A percentile compares a stretch with the other conserved stretches of the same genome.
phyloP scores from a whole-genome alignment of 2,888 invertebrate species.

The Trachelus stipa region DNA sequence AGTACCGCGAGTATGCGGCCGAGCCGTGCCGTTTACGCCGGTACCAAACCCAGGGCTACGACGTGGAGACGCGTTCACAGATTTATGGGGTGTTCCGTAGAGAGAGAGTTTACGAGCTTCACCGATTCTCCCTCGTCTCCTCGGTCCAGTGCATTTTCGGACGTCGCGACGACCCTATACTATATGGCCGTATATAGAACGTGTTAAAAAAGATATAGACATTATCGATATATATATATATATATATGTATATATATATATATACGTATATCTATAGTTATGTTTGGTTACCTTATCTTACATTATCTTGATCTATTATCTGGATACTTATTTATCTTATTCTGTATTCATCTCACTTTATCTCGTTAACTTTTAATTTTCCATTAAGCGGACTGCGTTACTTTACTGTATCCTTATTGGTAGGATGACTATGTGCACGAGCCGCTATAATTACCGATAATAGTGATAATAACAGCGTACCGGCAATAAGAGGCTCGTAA shows the following conservation, averaged over 20 bases:
- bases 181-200: background rate
- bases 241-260: too few relatives aligned
- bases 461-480: slow-evolving; percentile 46
- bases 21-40: slow-evolving; percentile 28
- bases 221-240: background rate
- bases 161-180: background rate
- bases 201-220: background rate
- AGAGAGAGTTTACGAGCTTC: slow-evolving; percentile 44
- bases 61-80: slow-evolving; percentile 39
- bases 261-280: background rate
- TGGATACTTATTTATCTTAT: background rate
- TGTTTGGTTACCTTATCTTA: background rate
- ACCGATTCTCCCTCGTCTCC: slow-evolving; percentile 32
- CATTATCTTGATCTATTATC: background rate
- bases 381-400: background rate
- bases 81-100: slow-evolving; percentile 59
- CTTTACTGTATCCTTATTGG: background rate
- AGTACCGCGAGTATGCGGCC: slow-evolving; percentile 23
- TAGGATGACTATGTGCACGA: slow-evolving; percentile 21
- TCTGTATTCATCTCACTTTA: background rate
- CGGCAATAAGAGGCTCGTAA: slow-evolving; percentile 36
- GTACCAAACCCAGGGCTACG: background rate
- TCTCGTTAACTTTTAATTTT: background rate
- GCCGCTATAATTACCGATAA: slow-evolving; percentile 48
- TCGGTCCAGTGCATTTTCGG: background rate